Base-by-base conservation (phyloP, 1,140 invertebrate genomes). In the Cecropterus lyciades region DNA sequence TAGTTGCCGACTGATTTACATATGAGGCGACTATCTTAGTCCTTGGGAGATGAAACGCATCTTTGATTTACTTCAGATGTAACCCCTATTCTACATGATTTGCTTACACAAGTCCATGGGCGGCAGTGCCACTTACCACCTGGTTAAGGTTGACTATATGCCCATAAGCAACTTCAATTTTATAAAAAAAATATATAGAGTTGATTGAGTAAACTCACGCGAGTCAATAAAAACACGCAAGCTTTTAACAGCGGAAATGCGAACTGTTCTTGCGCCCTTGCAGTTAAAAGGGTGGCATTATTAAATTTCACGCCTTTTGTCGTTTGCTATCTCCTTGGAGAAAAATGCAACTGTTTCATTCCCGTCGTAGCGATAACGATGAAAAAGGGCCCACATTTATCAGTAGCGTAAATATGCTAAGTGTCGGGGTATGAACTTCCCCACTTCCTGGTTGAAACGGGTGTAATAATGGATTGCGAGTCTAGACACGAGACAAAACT, bases 401-500 rank as follows among this genome's bases (percentile, higher is more conserved):
- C 84, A 81, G 78, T 77, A 78, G 75, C 73, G 81, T 83, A 81
- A 89, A 84, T 87, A 87, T 87, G 81, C 82, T 86, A 87, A 87
- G 82, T 83, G 77, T 78, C 73, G 76, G 71, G 65, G 77, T 78
- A 84, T 78, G 73, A 79, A 72, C 69, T 62, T 78, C 76, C 74
- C 76, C 69, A 68, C 75, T 87, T 87, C 79, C 80, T 79, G 76
- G 65, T 65, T 72, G 74, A 63, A 72, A 70, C 45, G 72, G 73
- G 73, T 82, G 77, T 83, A 80, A 78, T 84, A 85, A 91, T 87
- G 83, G 82, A 91, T 89, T 91, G 86, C 81, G 79, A 82, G 84
- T 87, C 84, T 88, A 85, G 84, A 79, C 81, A 75, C 72, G 82
- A 87, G 84, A 85, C 83, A 86, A 85, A 85, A 79, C 77, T 85